Conservation (phyloP, 2,797 vertebrate species). For the Artibeus lituratus region DNA sequence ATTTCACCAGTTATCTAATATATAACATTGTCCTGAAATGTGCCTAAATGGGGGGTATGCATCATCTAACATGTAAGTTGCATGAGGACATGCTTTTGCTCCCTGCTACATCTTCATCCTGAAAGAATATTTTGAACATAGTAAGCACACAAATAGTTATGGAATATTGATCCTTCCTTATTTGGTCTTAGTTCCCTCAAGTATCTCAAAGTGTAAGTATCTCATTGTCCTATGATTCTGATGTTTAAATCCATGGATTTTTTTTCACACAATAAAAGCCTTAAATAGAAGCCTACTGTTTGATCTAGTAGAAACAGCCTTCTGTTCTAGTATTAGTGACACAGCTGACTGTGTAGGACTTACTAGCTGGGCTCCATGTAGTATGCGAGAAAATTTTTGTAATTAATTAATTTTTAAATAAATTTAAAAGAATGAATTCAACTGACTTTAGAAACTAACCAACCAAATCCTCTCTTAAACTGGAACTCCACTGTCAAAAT, state of each 20-base stretch:
- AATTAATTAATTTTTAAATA: neutral
- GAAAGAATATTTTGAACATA: neutral
- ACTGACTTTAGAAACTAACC: constrained; percentile 11
- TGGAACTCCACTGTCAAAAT: neutral
- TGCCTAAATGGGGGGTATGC: neutral
- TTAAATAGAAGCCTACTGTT: neutral
- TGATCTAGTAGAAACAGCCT: neutral
- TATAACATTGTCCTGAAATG: neutral
- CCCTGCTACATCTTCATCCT: neutral
- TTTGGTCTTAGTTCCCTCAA: neutral
- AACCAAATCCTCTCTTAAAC: neutral
- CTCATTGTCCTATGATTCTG: neutral
- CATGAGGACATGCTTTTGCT: neutral
- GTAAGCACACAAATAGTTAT: neutral
- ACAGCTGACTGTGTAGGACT: neutral
- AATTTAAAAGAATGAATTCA: neutral
- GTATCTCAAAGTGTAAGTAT: neutral
- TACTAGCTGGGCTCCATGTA: neutral
- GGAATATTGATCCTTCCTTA: neutral
- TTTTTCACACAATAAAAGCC: neutral
- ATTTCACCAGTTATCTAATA: neutral
- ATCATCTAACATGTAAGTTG: neutral
- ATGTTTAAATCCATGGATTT: constrained; percentile 14
- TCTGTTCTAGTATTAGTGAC: neutral
- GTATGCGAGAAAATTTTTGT: neutral